These are phyloP conservation scores for Idaea aversata DNA, from an alignment of 2,888 invertebrate species.

Conservation along the genomic window DNA sequence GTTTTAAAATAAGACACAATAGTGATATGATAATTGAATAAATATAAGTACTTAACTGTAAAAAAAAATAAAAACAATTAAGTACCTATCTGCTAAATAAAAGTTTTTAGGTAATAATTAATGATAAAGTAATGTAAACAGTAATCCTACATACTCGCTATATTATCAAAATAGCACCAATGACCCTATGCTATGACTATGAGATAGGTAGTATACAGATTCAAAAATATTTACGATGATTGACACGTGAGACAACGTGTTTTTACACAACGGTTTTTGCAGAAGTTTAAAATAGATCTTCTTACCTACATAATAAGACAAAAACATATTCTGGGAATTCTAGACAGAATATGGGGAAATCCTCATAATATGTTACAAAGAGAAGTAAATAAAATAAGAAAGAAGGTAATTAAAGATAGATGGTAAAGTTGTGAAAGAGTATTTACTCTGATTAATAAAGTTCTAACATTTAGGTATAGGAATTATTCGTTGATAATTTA, in stretches of 20 bases:
- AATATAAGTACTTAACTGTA: not conserved
- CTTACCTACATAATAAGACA: too few species aligned
- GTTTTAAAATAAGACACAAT: not conserved
- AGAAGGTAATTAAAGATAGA: too few species aligned
- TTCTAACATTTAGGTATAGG: not conserved
- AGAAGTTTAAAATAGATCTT: too few species aligned
- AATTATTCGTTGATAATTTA: not conserved
- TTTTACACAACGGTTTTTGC: too few species aligned
- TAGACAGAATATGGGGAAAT: too few species aligned
- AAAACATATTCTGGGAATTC: too few species aligned
- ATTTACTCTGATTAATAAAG: too few species aligned
- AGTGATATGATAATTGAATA: not conserved
- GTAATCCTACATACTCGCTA: not conserved
- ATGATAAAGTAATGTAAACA: slow-evolving; percentile 7
- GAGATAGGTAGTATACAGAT: not conserved
- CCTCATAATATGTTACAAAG: too few species aligned
- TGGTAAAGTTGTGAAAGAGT: too few species aligned
- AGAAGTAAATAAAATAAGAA: too few species aligned
- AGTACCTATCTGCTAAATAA: not conserved
- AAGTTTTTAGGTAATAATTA: not conserved
- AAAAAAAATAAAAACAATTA: not conserved
- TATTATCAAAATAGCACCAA: not conserved
- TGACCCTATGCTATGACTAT: not conserved
- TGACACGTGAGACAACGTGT: too few species aligned
- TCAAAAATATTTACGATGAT: not conserved